phyloP scores from a whole-genome alignment of 2,888 invertebrate species.

The Nomada flava region DNA sequence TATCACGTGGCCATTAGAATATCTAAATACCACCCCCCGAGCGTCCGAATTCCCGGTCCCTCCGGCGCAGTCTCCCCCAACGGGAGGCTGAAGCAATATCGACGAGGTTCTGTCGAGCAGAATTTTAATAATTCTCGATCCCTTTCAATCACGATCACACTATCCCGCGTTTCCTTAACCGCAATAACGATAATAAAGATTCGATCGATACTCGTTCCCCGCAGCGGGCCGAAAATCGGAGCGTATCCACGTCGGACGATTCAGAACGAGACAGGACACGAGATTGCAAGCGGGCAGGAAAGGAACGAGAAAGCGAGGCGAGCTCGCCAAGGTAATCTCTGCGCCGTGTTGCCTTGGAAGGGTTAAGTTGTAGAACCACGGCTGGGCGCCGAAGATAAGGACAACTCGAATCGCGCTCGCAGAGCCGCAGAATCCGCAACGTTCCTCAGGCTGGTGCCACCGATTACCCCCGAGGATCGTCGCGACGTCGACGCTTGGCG shows the following conservation, averaged over 20 bases:
- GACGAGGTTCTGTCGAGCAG: background rate
- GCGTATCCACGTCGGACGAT: slow-evolving; percentile 26
- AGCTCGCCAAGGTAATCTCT: slow-evolving; percentile 74
- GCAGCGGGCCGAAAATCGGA: slow-evolving; percentile 9
- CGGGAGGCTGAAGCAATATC: slow-evolving; percentile 22
- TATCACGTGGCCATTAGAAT: slow-evolving; percentile 84
- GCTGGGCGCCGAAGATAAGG: slow-evolving; percentile 82
- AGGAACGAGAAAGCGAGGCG: slow-evolving; percentile 44
- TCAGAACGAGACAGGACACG: background rate
- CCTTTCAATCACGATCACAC: too few species aligned
- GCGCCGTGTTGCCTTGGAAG: slow-evolving; percentile 76
- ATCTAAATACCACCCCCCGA: slow-evolving; percentile 84
- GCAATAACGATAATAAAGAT: too few species aligned
- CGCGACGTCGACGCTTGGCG: slow-evolving; percentile 47
- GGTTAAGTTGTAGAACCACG: slow-evolving; percentile 82
- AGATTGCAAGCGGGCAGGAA: slow-evolving; percentile 34
- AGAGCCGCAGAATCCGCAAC: slow-evolving; percentile 80
- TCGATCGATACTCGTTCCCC: too few species aligned
- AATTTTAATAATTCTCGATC: slow-evolving; percentile 17
- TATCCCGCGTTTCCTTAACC: too few species aligned
- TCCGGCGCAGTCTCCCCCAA: background rate
- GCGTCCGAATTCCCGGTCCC: slow-evolving; percentile 62
- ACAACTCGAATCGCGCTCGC: slow-evolving; percentile 72
- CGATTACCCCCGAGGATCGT: slow-evolving; percentile 53
- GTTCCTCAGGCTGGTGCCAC: slow-evolving; percentile 59